Evolutionary conservation across 2,113 vertebrate species (phyloP).

Genomic region (Pantherophis guttatus): DNA sequence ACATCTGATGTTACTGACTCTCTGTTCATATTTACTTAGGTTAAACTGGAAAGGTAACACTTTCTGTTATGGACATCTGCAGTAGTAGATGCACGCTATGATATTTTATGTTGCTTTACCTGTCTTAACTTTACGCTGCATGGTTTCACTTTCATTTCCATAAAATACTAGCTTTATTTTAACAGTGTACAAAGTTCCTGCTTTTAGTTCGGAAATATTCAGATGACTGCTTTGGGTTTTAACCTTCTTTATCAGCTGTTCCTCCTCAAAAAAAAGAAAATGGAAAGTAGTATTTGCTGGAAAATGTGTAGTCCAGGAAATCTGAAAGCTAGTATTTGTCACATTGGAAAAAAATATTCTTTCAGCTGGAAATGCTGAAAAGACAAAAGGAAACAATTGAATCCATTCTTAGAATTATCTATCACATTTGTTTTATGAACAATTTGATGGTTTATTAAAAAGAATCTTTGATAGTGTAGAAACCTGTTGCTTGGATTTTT

Average conservation of each 20-base stretch:
- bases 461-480: background rate
- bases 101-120: slow-evolving; percentile 29
- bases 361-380: background rate
- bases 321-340: slow-evolving; percentile 24
- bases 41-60: background rate
- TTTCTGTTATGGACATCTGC: background rate
- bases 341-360: slow-evolving; percentile 26
- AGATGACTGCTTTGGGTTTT: slow-evolving; percentile 22
- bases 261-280: slow-evolving; percentile 41
- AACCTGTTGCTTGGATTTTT: background rate
- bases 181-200: slow-evolving; percentile 61
- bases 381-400: background rate
- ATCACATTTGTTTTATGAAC: background rate
- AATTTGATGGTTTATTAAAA: background rate
- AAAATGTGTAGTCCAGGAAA: background rate
- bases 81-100: background rate
- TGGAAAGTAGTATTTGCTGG: slow-evolving; percentile 15
- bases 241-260: background rate
- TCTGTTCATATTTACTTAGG: background rate
- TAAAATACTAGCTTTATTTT: slow-evolving; percentile 54
- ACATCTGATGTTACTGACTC: background rate
- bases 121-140: slow-evolving; percentile 56
- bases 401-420: background rate
- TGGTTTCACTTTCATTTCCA: slow-evolving; percentile 37
- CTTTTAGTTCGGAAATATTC: slow-evolving; percentile 55